Evolutionary conservation across 2,888 invertebrate species (phyloP).

Genomic region (Cyclophora punctaria): DNA sequence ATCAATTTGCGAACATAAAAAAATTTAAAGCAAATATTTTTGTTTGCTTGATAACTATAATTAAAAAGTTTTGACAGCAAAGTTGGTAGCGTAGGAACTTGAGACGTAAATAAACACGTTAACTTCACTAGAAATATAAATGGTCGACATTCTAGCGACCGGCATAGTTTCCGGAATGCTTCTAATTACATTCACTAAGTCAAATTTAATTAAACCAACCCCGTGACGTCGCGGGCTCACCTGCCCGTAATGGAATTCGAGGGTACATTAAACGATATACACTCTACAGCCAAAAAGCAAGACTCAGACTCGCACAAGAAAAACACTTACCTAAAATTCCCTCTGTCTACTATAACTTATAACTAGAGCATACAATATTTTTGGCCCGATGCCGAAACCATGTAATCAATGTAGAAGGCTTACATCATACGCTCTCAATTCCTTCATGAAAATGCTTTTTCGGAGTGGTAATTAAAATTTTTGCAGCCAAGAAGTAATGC

Average conservation of each 20-base stretch:
- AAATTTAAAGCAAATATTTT: no score
- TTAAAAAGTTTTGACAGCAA: no score
- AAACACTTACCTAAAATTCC: no score
- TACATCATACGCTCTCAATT: constrained; percentile 13
- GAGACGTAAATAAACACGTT: no score
- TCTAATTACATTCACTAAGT: background rate
- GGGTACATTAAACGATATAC: constrained; percentile 1
- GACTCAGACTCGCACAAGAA: background rate
- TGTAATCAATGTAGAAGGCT: constrained; percentile 16
- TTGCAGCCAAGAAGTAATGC: background rate
- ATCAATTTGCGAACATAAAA: no score
- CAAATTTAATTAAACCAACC: background rate
- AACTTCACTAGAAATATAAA: no score
- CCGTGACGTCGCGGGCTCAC: constrained; percentile 32
- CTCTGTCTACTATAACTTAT: constrained; percentile 1
- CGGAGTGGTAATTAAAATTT: constrained; percentile 5
- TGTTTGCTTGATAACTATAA: no score
- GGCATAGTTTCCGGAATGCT: background rate
- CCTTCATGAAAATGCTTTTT: constrained; percentile 3
- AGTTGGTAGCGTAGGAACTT: no score
- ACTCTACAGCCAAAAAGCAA: background rate
- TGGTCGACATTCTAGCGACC: no score
- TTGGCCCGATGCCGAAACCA: constrained; percentile 16
- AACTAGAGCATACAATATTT: constrained; percentile 13
- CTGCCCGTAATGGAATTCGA: background rate